A percentile compares a stretch with the other conserved stretches of the same genome.
Conservation (phyloP, 2,888 invertebrate genomes). For the Drosophila greeni region DNA sequence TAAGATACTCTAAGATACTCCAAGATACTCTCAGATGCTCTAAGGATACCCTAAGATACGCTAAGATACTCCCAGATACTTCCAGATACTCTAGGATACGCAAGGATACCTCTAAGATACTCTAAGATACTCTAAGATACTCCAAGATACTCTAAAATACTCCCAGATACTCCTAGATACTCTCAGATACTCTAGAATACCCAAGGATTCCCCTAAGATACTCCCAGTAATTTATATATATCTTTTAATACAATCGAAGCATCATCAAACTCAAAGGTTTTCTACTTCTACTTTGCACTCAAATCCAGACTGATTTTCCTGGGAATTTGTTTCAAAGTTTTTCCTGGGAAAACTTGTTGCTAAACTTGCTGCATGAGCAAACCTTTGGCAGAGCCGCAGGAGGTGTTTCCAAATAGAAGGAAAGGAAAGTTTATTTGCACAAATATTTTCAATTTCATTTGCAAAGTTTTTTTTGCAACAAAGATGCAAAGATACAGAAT, state of each 20-base stretch:
- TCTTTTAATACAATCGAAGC: not conserved
- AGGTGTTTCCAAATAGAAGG: conserved; percentile 28
- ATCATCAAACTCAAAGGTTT: not conserved
- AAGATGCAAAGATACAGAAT: conserved; percentile 27
- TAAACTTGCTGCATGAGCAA: conserved; percentile 10
- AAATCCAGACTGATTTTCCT: not conserved
- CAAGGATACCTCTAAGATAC: too few species aligned
- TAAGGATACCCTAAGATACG: too few species aligned
- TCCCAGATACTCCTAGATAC: too few species aligned
- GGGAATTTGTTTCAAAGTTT: not conserved
- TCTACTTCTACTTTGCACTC: not conserved
- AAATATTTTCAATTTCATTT: conserved; percentile 74
- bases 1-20: too few species aligned
- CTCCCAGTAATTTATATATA: not conserved
- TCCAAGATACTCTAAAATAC: too few species aligned
- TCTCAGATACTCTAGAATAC: too few species aligned
- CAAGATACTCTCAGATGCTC: too few species aligned
- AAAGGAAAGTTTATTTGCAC: conserved; percentile 56
- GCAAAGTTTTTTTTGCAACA: conserved; percentile 55
- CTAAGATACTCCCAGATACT: too few species aligned
- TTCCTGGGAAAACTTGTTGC: not conserved
- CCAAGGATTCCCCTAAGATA: too few species aligned
- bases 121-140: too few species aligned
- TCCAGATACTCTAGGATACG: too few species aligned
- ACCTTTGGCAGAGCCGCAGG: conserved; percentile 8